phyloP scores from a whole-genome alignment of 2,797 vertebrate genomes.

The Cryptoblepharus egeriae region DNA sequence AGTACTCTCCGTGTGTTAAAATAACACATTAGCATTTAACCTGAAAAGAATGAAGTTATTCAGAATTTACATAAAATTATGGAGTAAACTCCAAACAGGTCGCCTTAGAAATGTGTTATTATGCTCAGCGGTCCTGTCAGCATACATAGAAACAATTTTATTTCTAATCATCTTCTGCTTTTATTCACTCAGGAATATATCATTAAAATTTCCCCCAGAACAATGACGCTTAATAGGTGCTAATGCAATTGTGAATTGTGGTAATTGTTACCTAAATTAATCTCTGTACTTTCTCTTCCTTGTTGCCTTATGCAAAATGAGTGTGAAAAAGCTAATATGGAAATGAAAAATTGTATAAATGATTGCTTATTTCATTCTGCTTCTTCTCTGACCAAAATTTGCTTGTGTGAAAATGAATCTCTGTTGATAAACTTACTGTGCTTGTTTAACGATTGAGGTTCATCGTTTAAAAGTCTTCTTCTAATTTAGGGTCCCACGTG shows the following conservation, averaged over 20 bases:
- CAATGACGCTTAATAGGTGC: constrained; percentile 81
- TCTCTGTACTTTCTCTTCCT: constrained; percentile 75
- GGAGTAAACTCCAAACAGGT: constrained; percentile 81
- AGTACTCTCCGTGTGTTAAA: constrained; percentile 48
- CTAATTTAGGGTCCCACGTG: background rate
- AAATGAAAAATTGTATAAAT: constrained; percentile 65
- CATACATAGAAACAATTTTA: constrained; percentile 78
- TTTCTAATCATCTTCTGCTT: constrained; percentile 78
- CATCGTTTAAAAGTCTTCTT: background rate
- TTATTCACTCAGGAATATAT: constrained; percentile 79
- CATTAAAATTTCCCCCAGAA: constrained; percentile 81
- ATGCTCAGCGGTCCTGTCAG: constrained; percentile 79
- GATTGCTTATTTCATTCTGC: constrained; percentile 48
- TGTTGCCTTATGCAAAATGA: constrained; percentile 63
- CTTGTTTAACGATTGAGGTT: constrained; percentile 10
- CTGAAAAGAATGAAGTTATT: constrained; percentile 70
- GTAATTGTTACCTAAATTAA: constrained; percentile 84
- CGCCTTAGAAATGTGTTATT: constrained; percentile 78
- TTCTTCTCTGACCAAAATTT: constrained; percentile 42
- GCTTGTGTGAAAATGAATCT: constrained; percentile 43
- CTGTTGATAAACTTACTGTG: background rate
- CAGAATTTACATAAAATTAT: constrained; percentile 82
- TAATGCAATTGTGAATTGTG: constrained; percentile 81
- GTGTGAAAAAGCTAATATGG: constrained; percentile 69
- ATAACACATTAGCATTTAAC: constrained; percentile 70